phyloP scores from a whole-genome alignment of 2,113 vertebrate species.

The Callorhinus ursinus region DNA sequence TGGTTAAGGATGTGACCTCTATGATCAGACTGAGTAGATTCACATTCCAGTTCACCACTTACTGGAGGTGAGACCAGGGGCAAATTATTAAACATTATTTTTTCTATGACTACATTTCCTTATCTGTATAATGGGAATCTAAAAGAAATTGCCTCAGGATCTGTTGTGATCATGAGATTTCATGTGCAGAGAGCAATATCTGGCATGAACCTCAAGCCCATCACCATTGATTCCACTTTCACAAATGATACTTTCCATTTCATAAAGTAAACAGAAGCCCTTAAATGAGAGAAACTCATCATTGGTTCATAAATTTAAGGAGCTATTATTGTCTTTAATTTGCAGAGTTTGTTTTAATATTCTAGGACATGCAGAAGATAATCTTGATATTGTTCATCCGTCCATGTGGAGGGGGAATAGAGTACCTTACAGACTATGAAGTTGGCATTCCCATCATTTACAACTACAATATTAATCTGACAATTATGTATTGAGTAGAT shows the following conservation, averaged over 20 bases:
- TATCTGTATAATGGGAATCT: not conserved
- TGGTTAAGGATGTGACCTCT: not conserved
- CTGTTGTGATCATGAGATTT: not conserved
- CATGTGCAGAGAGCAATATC: not conserved
- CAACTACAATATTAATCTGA: not conserved
- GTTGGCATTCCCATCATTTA: not conserved
- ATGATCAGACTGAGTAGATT: not conserved
- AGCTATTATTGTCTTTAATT: not conserved
- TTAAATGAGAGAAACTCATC: not conserved
- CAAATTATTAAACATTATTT: not conserved
- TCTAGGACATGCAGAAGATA: not conserved
- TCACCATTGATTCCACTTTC: not conserved
- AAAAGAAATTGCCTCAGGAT: not conserved
- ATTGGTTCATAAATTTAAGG: not conserved
- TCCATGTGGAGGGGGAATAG: not conserved
- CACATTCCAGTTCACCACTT: not conserved
- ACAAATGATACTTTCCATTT: not conserved
- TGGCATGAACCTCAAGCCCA: not conserved
- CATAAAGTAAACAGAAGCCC: not conserved
- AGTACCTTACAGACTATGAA: not conserved
- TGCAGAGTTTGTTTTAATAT: not conserved
- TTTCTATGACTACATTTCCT: not conserved
- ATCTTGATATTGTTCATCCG: not conserved
- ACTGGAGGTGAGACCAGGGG: not conserved
- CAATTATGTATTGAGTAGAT: not conserved